Evolutionary conservation across 2,113 vertebrate species (phyloP).

Genomic region (Amblyornis subalaris): DNA sequence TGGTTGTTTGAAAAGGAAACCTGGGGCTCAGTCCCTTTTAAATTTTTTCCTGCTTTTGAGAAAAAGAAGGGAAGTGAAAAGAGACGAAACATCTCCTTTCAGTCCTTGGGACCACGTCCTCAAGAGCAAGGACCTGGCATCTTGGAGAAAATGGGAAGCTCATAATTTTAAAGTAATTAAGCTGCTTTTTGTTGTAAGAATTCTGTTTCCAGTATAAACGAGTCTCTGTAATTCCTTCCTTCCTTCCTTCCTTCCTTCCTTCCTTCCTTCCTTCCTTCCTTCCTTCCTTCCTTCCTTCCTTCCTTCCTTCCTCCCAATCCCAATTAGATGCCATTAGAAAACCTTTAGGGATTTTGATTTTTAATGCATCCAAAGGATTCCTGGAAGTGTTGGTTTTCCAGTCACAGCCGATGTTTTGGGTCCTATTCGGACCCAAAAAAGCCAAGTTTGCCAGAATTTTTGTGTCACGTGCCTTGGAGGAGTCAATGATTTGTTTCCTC

Average conservation of each 20-base stretch:
- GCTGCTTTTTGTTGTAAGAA: not conserved
- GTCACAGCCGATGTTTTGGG: rapidly evolving
- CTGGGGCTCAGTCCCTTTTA: not conserved
- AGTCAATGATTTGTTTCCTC: not conserved
- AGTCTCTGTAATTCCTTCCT: not conserved
- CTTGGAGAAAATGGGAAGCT: not conserved
- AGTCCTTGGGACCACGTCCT: not conserved
- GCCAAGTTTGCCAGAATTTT: not conserved
- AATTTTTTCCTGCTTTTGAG: not conserved
- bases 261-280: not conserved
- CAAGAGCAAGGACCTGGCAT: not conserved
- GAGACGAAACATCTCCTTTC: not conserved
- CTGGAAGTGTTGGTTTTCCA: not conserved
- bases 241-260: not conserved
- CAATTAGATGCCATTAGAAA: not conserved
- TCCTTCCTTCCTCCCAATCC: not conserved
- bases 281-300: not conserved
- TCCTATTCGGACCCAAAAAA: not conserved
- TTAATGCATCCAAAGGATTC: not conserved
- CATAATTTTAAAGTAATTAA: not conserved
- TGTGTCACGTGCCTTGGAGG: rapidly evolving
- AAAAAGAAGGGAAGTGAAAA: not conserved
- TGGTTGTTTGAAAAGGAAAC: not conserved
- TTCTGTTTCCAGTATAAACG: not conserved
- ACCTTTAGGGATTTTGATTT: not conserved